Percentiles rank a stretch among this genome's conserved stretches.
Conservation (phyloP, 1,140 invertebrate species). For the Lasaia peninsularis region DNA sequence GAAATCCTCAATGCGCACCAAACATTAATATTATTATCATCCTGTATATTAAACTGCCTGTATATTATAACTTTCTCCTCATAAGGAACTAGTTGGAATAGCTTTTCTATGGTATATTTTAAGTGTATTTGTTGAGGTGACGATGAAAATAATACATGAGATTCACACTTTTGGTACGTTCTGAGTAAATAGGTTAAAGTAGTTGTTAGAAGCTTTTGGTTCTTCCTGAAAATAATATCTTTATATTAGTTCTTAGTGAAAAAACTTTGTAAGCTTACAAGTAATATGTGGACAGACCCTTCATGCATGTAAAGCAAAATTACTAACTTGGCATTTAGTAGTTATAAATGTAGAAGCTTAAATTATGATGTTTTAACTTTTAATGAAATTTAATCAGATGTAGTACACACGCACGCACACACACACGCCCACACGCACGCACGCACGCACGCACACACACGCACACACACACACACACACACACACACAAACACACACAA, state of each 20-base stretch:
- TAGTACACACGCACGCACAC: no score
- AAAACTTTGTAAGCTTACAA: no score
- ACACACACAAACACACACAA: no score
- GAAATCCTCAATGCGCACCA: constrained; percentile 40
- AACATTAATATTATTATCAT: constrained; percentile 32
- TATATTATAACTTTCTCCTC: constrained; percentile 42
- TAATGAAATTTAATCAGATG: no score
- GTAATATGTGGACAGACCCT: no score
- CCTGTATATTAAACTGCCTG: constrained; percentile 31
- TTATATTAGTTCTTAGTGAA: background rate
- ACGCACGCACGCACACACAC: no score
- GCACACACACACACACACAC: no score
- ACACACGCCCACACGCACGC: no score
- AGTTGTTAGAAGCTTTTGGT: constrained; percentile 14
- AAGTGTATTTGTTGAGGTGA: constrained; percentile 50
- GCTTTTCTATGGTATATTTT: constrained; percentile 30
- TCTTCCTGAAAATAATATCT: constrained; percentile 16
- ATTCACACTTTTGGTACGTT: constrained; percentile 42
- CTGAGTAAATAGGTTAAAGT: constrained; percentile 25
- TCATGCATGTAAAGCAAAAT: no score
- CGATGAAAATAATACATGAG: constrained; percentile 24
- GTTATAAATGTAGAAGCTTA: no score
- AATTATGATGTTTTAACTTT: no score
- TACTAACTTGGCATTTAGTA: no score
- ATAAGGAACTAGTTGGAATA: constrained; percentile 38